These are phyloP conservation scores for Dipodomys merriami DNA, from an alignment of 2,113 vertebrate species.

Conservation along the genomic window DNA sequence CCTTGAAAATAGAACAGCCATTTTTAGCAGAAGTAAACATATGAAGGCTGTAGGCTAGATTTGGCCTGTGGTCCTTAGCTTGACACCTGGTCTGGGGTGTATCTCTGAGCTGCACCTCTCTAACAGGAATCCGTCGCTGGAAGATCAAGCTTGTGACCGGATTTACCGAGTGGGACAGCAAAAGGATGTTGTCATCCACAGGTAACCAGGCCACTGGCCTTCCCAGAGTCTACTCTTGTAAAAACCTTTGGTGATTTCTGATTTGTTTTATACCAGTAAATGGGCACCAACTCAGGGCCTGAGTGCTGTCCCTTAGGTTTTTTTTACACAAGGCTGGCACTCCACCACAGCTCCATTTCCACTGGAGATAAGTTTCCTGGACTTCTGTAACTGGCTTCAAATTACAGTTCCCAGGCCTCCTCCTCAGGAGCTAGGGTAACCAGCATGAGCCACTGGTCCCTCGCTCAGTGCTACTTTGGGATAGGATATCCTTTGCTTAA, in stretches of 20 bases:
- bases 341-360: too few relatives aligned
- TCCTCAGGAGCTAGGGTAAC: too few relatives aligned
- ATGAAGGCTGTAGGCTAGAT: not conserved
- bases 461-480: not conserved
- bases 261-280: not conserved
- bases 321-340: too few relatives aligned
- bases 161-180: slow-evolving; percentile 96
- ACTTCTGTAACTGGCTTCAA: too few relatives aligned
- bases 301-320: too few relatives aligned
- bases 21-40: not conserved
- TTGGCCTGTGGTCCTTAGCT: not conserved
- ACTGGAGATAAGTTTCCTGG: not conserved
- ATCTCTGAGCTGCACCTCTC: not conserved
- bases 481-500: not conserved
- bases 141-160: slow-evolving; percentile 97
- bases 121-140: slow-evolving; percentile 95
- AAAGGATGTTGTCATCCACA: slow-evolving; percentile 95
- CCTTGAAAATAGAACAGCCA: not conserved
- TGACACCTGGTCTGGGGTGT: not conserved
- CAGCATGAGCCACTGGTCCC: too few relatives aligned
- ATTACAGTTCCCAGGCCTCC: too few relatives aligned
- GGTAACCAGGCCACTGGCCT: slow-evolving; percentile 81
- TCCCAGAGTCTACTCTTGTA: not conserved
- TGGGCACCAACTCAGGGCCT: too few relatives aligned
- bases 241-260: not conserved